Evolutionary conservation across 2,797 vertebrate species (phyloP), one percentile per base, ranked within the genome.

Genomic region (Caiman crocodilus): DNA sequence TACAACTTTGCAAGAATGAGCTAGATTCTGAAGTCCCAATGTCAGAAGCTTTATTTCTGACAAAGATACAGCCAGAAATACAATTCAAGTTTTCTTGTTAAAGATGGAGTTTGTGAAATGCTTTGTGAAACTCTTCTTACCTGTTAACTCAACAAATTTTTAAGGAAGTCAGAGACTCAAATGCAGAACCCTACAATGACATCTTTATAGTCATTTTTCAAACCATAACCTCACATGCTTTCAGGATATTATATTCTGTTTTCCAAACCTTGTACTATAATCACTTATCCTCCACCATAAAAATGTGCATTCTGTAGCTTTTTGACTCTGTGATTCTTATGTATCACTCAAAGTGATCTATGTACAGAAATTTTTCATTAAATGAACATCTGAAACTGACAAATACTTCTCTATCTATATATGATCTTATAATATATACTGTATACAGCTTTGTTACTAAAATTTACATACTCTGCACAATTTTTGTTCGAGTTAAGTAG

Each of bases 401-500:
- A 61, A 61, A 89, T 4, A 12, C 26, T 56, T 56, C 60, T 61
- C 74, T 77, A 42, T 63, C 32, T n/a, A 59, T 30, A 73, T 84
- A 63, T 74, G 82, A 14, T 71, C 30, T 35, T 82, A 71, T 83
- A 81, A 67, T 30, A 57, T 0, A 88, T 25, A 25, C 25, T 25
- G 58, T 2, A 30, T 12, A 60, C 32, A 92, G 63, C 18, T 9
- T 25, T 76, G 30, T 21, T 50, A 67, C 80, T 85, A 85, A n/a
- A 85, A 94, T 94, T 89, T 85, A 86, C 3, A 71, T 7, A 63
- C 5, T 88, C 86, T 94, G 76, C 17, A 63, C 21, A 64, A 87
- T 87, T 93, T 84, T 86, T 69, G 73, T 85, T 95, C 73, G 59
- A 76, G 71, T 83, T 88, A 82, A 87, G 75, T 92, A 79, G 87